phyloP scores from a whole-genome alignment of 2,797 vertebrate species.

The Fratercula arctica region DNA sequence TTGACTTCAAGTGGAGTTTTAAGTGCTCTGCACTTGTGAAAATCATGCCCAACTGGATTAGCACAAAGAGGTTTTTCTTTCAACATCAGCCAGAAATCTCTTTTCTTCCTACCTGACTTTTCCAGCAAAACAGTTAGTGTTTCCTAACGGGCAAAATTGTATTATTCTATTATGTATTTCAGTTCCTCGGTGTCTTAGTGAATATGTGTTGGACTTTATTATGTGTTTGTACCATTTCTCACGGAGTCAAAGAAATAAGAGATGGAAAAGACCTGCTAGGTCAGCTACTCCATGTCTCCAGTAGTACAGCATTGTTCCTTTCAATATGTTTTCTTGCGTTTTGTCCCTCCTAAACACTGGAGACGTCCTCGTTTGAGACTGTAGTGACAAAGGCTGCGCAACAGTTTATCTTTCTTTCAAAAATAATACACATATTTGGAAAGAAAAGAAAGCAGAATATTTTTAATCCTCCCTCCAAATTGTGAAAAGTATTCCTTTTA shows the following conservation, averaged over 20 bases:
- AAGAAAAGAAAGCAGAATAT: neutral
- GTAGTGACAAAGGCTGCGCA: neutral
- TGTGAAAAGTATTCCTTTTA: neutral
- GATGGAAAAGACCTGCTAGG: constrained; percentile 32
- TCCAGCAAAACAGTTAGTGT: constrained; percentile 31
- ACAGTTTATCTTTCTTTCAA: constrained; percentile 18
- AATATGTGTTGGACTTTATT: constrained; percentile 3
- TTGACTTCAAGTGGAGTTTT: constrained; percentile 69
- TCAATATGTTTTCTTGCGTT: neutral
- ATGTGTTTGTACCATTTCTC: constrained; percentile 10
- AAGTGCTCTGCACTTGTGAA: constrained; percentile 56
- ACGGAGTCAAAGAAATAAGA: constrained; percentile 26
- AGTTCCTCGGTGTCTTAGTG: neutral
- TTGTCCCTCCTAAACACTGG: neutral
- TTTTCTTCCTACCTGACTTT: constrained; percentile 45
- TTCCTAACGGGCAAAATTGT: constrained; percentile 15
- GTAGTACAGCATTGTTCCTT: constrained; percentile 12
- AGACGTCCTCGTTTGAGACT: neutral
- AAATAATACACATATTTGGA: neutral
- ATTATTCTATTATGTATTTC: constrained; percentile 12
- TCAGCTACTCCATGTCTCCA: neutral
- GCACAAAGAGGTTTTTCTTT: constrained; percentile 62
- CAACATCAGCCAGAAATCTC: constrained; percentile 30
- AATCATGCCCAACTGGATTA: constrained; percentile 66
- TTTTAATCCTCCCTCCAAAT: constrained; percentile 20